Percentiles rank a stretch among this genome's conserved stretches.
These are phyloP conservation scores for Gymnorhina tibicen DNA, from an alignment of 2,113 vertebrate species.

Conservation along the genomic window DNA sequence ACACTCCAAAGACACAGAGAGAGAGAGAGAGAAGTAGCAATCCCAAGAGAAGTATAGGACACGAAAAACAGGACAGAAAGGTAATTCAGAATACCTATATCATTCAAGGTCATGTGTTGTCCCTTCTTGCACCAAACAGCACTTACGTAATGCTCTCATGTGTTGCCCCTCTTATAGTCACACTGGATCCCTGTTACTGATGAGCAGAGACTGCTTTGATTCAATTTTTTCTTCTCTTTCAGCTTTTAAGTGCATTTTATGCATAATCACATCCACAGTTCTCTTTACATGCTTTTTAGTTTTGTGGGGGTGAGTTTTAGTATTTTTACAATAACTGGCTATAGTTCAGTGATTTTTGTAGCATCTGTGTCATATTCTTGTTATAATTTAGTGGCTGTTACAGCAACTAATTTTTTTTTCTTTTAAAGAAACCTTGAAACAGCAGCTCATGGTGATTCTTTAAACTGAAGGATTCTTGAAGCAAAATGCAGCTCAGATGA, in stretches of 20 bases:
- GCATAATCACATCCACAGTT: neutral
- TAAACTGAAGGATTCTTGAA: neutral
- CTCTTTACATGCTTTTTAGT: neutral
- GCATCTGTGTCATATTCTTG: neutral
- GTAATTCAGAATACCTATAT: neutral
- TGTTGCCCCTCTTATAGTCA: neutral
- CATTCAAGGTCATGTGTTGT: neutral
- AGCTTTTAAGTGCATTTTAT: neutral
- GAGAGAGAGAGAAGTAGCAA: neutral
- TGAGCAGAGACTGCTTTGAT: neutral
- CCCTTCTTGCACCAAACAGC: neutral
- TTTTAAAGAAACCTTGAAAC: neutral
- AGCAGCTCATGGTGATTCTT: neutral
- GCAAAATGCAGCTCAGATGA: neutral
- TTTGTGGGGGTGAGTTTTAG: neutral
- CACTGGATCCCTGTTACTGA: neutral
- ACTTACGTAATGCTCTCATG: fast-evolving
- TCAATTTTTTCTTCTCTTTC: neutral
- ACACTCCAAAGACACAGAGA: neutral
- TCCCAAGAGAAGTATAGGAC: neutral
- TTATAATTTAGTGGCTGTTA: neutral
- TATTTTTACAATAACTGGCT: neutral
- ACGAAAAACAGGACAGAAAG: neutral
- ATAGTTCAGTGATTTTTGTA: neutral
- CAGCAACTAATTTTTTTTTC: neutral